phyloP scores from a whole-genome alignment of 2,888 invertebrate genomes.

The Alentia gelatinosa region DNA sequence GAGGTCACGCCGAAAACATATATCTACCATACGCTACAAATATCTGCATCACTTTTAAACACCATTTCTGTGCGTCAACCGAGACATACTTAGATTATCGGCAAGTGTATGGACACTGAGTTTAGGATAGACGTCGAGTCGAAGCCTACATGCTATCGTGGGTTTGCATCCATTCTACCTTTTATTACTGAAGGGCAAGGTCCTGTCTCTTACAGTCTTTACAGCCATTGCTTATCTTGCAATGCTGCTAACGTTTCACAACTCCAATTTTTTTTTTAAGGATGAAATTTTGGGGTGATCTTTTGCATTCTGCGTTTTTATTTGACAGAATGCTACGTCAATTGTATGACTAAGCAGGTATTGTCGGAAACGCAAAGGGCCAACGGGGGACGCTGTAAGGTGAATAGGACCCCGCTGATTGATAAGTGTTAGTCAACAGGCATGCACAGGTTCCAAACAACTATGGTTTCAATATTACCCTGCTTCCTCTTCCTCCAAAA shows the following conservation, averaged over 20 bases:
- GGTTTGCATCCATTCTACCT: slow-evolving; percentile 1
- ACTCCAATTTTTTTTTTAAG: neutral
- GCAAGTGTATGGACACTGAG: neutral
- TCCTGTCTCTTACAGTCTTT: neutral
- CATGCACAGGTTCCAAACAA: slow-evolving; percentile 49
- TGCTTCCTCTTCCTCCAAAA: slow-evolving; percentile 13
- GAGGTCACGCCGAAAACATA: neutral
- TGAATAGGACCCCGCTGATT: neutral
- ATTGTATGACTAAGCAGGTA: too few relatives aligned
- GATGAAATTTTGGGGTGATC: too few relatives aligned
- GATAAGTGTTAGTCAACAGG: slow-evolving; percentile 2
- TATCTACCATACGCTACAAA: neutral
- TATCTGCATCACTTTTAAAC: neutral
- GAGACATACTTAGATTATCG: neutral
- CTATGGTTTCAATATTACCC: slow-evolving; percentile 33
- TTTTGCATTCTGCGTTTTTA: too few relatives aligned
- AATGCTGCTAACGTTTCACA: too few relatives aligned
- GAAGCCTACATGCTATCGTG: neutral
- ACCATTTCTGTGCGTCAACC: neutral
- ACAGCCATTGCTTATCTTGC: too few relatives aligned
- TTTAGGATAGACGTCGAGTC: neutral
- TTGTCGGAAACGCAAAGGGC: neutral
- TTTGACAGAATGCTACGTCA: too few relatives aligned
- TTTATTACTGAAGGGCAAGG: slow-evolving; percentile 3
- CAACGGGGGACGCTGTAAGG: neutral